Base-by-base conservation (phyloP, 2,888 invertebrate species). In the Seira sanloemensis region DNA sequence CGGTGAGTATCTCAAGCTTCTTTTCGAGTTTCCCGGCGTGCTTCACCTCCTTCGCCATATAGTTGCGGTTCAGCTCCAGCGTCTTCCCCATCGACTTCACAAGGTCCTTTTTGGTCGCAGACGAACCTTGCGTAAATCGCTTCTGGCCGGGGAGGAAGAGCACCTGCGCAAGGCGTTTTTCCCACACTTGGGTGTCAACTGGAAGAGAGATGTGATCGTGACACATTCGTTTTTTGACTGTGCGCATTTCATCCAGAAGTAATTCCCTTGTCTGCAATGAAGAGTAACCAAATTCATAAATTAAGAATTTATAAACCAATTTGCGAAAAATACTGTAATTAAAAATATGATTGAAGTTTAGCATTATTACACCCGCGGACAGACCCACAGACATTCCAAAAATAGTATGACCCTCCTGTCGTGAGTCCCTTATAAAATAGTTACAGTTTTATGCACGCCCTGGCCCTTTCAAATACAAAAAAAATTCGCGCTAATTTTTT, bases 11-110 rank as follows among this genome's bases (percentile, higher is more conserved):
- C 92, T 98, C 95, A 25, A 99, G 92, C 92, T 98, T 99, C 91
- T 98, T 99, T 91, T 99, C 99, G 93, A 98, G 95, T 92, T 98
- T 99, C 0, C 97, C 97, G 73, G 99, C 98, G 81, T 95, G 94
- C 91, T 98, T 99, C 0, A 99, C 98, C 91, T 99, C 97, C 88
- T 95, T 95, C 0, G 97, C 96, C 99, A 99, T 99, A 91, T 98
- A 98, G 83, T 94, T 94, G 87, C 98, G 94, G 91, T 99, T 98
- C 91, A 96, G 95, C 91, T 99, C 98, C 46, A 99, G 92, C 86
- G 96, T 93, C 90, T 98, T 97, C 90, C 98, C 98, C 0, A 96
- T 94, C 0, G 98, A 97, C 91, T 99, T 98, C 76, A 99, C 93
- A 65, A 98, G 93, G 91, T 99, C 99, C 91, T 98, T 99, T 91